phyloP scores from a whole-genome alignment of 2,113 vertebrate genomes.

The Felis chaus region DNA sequence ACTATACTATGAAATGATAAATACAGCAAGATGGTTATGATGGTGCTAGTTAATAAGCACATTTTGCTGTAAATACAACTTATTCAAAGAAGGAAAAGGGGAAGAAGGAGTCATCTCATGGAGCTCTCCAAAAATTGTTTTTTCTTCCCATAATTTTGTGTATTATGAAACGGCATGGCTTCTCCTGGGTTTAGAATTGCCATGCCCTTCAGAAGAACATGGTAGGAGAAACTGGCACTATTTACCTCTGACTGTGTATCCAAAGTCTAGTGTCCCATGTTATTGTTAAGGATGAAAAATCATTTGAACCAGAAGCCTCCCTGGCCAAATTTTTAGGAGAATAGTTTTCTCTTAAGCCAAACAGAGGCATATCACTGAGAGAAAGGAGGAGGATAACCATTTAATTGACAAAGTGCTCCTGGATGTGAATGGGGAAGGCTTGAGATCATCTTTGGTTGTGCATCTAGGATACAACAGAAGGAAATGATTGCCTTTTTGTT shows the following conservation, averaged over 20 bases:
- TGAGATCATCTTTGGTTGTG: background rate
- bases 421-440: background rate
- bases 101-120: background rate
- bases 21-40: background rate
- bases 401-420: background rate
- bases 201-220: background rate
- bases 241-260: background rate
- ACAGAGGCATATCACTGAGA: background rate
- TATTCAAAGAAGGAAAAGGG: slow-evolving; percentile 4
- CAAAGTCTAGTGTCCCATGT: background rate
- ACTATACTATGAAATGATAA: background rate
- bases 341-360: background rate
- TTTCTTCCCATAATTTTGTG: background rate
- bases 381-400: background rate
- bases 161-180: background rate
- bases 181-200: background rate
- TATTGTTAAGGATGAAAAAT: background rate
- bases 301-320: background rate
- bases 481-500: background rate
- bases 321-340: background rate
- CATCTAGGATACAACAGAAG: background rate
- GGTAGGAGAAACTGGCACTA: background rate
- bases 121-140: background rate
- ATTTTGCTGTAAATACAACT: background rate
- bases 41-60: slow-evolving; percentile 12